Base-by-base conservation (phyloP, 2,113 vertebrate species). In the Boleophthalmus pectinirostris region DNA sequence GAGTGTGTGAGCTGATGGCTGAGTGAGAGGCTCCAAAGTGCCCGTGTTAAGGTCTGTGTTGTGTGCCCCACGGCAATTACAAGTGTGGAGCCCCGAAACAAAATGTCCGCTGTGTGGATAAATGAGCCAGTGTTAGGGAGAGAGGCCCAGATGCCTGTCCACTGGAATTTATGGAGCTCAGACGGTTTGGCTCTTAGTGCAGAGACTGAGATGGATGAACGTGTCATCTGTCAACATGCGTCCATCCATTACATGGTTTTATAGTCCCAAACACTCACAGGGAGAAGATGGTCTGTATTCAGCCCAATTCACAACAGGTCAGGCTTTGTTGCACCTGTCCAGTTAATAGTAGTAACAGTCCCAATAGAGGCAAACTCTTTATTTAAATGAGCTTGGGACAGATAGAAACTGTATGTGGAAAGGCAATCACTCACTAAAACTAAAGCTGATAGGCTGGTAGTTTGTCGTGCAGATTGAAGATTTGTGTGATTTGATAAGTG, bases 21-120 rank as follows among this genome's bases (percentile, higher is more conserved):
- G 84, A 82, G 21, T 87, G 89, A 89, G 88, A 83, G 85, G 82
- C 75, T 88, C 87, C 72, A 88, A 83, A 90, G 89, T 90, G 90
- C 72, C 81, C 21, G 43, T 82, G 83, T 90, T 85, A 79, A 82
- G 60, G 80, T 77, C 81, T 85, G 79, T 65, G 80, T 78, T 90
- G 90, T 92, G 87, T 85, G 89, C 85, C 82, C 79, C 23, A 79
- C 6, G 61, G 81, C 87, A 90, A 88, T 89, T 89, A 91, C 75
- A 76, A 75, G 74, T 57, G 77, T 69, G 57, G 0, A 53, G 72
- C 72, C 72, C 66, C 23, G 35, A 74, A 88, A 92, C 88, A 92
- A 89, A 82, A 87, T 89, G 81, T 80, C 74, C 78, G 82, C 87
- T 91, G 87, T 91, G 88, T 51, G 80, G 66, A 92, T 87, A 82